Conservation (phyloP, 2,888 invertebrate species). For the Pollenia amentaria region DNA sequence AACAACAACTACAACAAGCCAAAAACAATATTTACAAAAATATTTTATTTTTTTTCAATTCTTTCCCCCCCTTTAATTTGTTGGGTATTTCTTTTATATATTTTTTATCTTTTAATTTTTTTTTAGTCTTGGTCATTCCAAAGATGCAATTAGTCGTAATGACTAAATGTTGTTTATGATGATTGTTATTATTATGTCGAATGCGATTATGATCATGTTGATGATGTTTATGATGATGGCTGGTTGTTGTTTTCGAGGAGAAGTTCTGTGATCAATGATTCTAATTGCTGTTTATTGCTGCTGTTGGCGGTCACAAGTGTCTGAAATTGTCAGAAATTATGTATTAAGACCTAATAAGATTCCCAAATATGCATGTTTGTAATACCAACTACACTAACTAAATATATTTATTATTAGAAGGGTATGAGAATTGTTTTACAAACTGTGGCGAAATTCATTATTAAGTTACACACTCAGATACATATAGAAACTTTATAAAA, state of each 20-base stretch:
- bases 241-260: background rate
- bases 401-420: background rate
- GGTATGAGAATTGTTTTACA: background rate
- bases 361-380: background rate
- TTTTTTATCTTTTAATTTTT: too few relatives aligned
- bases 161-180: conserved; percentile 9
- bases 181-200: background rate
- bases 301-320: conserved; percentile 35
- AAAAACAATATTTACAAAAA: too few relatives aligned
- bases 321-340: conserved; percentile 41
- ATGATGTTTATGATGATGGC: background rate
- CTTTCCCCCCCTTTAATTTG: too few relatives aligned
- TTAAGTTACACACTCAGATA: too few relatives aligned
- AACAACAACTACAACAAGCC: conserved; percentile 3
- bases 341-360: conserved; percentile 26
- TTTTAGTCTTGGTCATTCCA: too few relatives aligned
- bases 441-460: too few relatives aligned
- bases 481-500: too few relatives aligned
- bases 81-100: too few relatives aligned
- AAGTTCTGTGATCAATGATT: conserved; percentile 1
- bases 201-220: background rate
- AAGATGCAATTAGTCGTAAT: background rate
- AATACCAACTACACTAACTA: background rate
- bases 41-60: too few relatives aligned
- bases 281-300: conserved; percentile 6